Base-by-base conservation (phyloP, 1,140 invertebrate species). In the Caenorhabditis briggsae region DNA sequence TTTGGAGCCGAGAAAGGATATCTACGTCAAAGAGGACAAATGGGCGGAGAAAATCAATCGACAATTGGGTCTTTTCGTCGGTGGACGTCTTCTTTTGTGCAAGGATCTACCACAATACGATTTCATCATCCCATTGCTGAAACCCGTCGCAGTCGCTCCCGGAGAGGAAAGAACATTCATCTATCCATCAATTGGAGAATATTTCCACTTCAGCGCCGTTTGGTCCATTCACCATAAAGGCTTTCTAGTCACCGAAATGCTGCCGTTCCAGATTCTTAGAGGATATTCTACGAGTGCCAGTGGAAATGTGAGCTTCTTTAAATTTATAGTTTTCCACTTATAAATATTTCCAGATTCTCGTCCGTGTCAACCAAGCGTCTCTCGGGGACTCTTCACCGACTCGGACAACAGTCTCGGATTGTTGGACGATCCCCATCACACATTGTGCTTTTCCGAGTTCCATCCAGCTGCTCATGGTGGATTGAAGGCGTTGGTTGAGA, bases 91-190 rank as follows among this genome's bases (percentile, higher is more conserved):
- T 9, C n/a, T 78, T 1, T 3, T 78, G 9, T 78, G 70, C 70
- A 78, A 78, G 18, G 70, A 50, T 12, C 70, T 78, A 23, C 46
- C 70, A 50, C 70, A 78, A n/a, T 78, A 50, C 70, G 70, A 78
- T 20, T 78, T 78, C 46, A 50, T 78, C n/a, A 78, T 78, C 2
- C 70, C 70, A 50, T n/a, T 78, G n/a, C 18, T 50, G 6, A 78
- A 53, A n/a, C 70, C 70, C 0, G 23, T 78, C 23, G n/a, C 70
- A 2, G 11, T 8, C 11, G 11, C 12, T 33, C 33, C 33, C 43
- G 23, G 20, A 9, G 70, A 50, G n/a, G 12, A 7, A 5, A 48
- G n/a, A n/a, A 50, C 16, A 12, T 14, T 53, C 1, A 8, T 78
- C 46, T 78, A 78, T 20, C 70, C 70, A 50, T 18, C 70, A 6